These are phyloP conservation scores for Actenoides hombroni DNA, from an alignment of 2,113 vertebrate species.

Conservation along the genomic window DNA sequence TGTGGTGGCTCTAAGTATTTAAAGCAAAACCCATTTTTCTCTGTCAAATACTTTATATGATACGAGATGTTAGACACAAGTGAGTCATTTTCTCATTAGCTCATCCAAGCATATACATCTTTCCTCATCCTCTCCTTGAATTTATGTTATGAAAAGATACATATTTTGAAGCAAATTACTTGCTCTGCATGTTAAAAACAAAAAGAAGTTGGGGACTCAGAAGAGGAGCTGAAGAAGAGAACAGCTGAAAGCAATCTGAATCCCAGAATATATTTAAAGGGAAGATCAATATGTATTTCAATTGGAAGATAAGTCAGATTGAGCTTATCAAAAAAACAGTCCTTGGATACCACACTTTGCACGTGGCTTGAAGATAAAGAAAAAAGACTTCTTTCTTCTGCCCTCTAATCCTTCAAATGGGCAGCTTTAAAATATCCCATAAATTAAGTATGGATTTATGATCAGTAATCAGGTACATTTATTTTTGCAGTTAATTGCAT, in stretches of 20 bases:
- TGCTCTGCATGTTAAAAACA: slow-evolving; percentile 24
- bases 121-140: neutral
- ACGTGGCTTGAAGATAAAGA: slow-evolving; percentile 54
- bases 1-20: neutral
- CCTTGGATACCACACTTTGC: slow-evolving; percentile 36
- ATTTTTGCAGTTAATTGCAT: neutral
- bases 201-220: neutral
- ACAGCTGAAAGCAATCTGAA: neutral
- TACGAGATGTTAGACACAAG: neutral
- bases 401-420: slow-evolving; percentile 27
- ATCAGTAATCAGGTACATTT: slow-evolving; percentile 2
- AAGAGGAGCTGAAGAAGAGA: neutral
- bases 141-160: slow-evolving; percentile 56
- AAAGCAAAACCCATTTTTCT: slow-evolving; percentile 68
- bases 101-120: neutral
- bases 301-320: slow-evolving; percentile 18
- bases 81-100: slow-evolving; percentile 50
- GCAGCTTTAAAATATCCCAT: slow-evolving; percentile 10
- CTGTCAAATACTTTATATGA: slow-evolving; percentile 57
- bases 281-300: slow-evolving; percentile 32
- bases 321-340: slow-evolving; percentile 51
- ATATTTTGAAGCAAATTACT: slow-evolving; percentile 43
- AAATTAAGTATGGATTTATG: slow-evolving; percentile 2
- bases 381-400: neutral
- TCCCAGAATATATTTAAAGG: slow-evolving; percentile 9